A percentile compares a stretch with the other conserved stretches of the same genome.
Evolutionary conservation across 2,113 vertebrate species (phyloP).

Genomic region (Clupea harengus): DNA sequence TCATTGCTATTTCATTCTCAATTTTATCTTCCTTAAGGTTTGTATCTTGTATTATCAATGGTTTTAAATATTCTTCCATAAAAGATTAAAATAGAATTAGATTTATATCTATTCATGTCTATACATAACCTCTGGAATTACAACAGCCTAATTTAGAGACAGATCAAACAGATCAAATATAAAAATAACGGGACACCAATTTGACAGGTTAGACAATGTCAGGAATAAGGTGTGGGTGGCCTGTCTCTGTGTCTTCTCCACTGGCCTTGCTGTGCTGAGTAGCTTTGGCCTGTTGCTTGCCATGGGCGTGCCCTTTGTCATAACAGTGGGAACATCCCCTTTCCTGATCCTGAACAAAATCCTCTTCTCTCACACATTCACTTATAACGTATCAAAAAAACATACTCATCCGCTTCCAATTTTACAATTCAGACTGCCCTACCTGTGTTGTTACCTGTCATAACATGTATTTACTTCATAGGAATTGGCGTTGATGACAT

Average conservation of each 20-base stretch:
- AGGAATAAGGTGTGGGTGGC: conserved; percentile 70
- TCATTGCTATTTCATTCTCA: conserved; percentile 66
- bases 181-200: too few species aligned
- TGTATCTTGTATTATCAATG: conserved; percentile 16
- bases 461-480: conserved; percentile 32
- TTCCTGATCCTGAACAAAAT: conserved; percentile 68
- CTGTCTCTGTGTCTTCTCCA: conserved; percentile 68
- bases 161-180: too few species aligned
- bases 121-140: too few species aligned
- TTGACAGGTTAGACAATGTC: conserved; percentile 65
- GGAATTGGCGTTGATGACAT: conserved; percentile 78
- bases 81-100: too few species aligned
- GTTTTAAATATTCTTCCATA: too few species aligned
- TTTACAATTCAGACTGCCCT: too few species aligned
- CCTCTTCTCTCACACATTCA: too few species aligned
- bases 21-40: conserved; percentile 71
- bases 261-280: conserved; percentile 72
- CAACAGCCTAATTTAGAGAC: too few species aligned
- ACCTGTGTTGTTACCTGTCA: neutral
- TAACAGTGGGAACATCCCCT: conserved; percentile 66
- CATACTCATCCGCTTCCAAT: neutral
- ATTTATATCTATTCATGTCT: too few species aligned
- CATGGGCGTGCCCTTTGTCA: conserved; percentile 66
- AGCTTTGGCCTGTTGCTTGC: conserved; percentile 73
- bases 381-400: too few species aligned